Conservation (phyloP, 1,140 invertebrate genomes). For the Anastatus disparis region DNA sequence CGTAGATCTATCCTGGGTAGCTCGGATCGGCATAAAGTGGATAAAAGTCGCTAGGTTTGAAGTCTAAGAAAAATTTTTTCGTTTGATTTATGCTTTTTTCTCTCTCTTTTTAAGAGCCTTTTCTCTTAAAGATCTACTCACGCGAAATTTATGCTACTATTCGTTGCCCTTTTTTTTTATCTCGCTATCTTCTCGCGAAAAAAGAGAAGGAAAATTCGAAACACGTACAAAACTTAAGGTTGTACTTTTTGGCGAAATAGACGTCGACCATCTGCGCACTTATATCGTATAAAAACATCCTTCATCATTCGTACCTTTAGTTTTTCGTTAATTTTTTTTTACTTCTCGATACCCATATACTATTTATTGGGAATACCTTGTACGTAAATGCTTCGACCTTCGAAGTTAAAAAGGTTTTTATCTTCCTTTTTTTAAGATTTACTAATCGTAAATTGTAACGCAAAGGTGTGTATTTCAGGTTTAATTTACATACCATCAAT, state of each 20-base stretch:
- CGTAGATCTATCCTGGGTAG: not conserved
- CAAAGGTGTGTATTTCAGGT: too few relatives aligned
- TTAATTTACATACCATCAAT: too few relatives aligned
- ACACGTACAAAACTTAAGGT: conserved; percentile 33
- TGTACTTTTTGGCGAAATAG: conserved; percentile 27
- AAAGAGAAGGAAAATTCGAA: conserved; percentile 5
- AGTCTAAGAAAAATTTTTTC: conserved; percentile 21
- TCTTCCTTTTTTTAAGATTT: too few relatives aligned
- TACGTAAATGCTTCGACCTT: not conserved
- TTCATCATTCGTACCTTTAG: not conserved
- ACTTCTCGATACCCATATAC: too few relatives aligned
- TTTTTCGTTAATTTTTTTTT: too few relatives aligned
- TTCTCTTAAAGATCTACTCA: conserved; percentile 20
- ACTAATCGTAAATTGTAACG: too few relatives aligned
- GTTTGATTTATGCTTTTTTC: conserved; percentile 35
- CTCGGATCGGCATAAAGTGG: conserved; percentile 16
- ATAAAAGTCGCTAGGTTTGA: conserved; percentile 6
- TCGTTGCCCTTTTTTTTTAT: too few relatives aligned
- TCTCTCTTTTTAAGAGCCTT: conserved; percentile 13
- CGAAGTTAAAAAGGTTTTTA: not conserved
- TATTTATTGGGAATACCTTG: not conserved
- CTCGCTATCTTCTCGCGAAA: too few relatives aligned
- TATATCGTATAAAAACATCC: too few relatives aligned
- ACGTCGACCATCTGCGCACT: conserved; percentile 25
- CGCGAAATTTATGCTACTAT: conserved; percentile 36